phyloP scores from a whole-genome alignment of 2,888 invertebrate genomes.

The Agriopis marginaria region DNA sequence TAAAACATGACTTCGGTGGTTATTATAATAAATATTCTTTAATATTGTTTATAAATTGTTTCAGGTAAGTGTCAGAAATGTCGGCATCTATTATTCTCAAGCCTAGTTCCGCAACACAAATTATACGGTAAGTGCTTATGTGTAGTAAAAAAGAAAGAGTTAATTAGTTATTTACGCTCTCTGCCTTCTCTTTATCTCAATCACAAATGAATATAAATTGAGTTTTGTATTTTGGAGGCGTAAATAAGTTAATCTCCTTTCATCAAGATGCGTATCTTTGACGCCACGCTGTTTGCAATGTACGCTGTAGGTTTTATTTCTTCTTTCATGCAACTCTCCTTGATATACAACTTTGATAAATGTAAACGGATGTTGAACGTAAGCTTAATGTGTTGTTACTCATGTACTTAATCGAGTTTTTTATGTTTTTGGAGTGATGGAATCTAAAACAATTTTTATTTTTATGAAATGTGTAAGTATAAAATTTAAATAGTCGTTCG shows the following conservation, averaged over 20 bases:
- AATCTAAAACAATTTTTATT: neutral
- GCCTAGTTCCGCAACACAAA: slow-evolving; percentile 17
- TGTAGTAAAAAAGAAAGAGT: slow-evolving; percentile 39
- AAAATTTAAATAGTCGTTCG: too few relatives aligned
- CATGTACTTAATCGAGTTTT: neutral
- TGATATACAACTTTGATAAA: slow-evolving; percentile 4
- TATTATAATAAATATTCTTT: neutral
- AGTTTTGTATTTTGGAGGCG: slow-evolving; percentile 29
- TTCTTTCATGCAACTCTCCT: neutral
- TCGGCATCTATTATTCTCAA: slow-evolving; percentile 34
- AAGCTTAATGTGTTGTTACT: neutral
- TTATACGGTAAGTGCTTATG: slow-evolving; percentile 28
- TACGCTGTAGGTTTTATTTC: slow-evolving; percentile 48
- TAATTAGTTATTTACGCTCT: slow-evolving; percentile 51
- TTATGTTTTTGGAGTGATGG: neutral
- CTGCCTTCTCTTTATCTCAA: slow-evolving; percentile 46
- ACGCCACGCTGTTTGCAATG: slow-evolving; percentile 49
- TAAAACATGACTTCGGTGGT: neutral
- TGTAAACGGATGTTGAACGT: neutral
- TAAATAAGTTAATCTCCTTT: slow-evolving; percentile 51
- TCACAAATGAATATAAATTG: slow-evolving; percentile 27
- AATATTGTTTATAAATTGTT: slow-evolving; percentile 52
- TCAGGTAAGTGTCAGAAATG: slow-evolving; percentile 66
- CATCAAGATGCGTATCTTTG: slow-evolving; percentile 55
- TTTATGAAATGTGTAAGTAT: too few relatives aligned